phyloP scores from a whole-genome alignment of 2,113 vertebrate genomes.

The Vireo altiloquus region DNA sequence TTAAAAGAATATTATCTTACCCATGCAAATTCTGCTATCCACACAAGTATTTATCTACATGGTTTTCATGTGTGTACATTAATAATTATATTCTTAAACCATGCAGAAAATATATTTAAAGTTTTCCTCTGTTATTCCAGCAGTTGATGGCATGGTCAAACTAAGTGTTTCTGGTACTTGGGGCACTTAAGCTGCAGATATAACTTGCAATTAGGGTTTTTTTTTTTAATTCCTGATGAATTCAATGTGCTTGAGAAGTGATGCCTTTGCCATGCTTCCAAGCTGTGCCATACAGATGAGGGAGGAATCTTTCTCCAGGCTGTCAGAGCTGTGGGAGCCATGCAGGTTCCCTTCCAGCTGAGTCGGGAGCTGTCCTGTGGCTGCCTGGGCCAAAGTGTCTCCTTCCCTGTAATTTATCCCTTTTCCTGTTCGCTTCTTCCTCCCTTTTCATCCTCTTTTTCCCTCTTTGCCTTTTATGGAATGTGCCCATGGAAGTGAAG shows the following conservation, averaged over 20 bases:
- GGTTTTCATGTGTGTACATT: not conserved
- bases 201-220: not conserved
- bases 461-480: not conserved
- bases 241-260: not conserved
- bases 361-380: not conserved
- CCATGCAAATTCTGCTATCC: not conserved
- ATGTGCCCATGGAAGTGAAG: not conserved
- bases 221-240: not conserved
- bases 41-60: not conserved
- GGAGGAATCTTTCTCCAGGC: not conserved
- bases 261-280: not conserved
- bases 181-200: not conserved
- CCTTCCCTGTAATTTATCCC: not conserved
- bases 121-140: not conserved
- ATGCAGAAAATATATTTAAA: not conserved
- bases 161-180: not conserved
- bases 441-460: not conserved
- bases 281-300: not conserved
- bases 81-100: not conserved
- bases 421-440: not conserved
- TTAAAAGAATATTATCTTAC: not conserved
- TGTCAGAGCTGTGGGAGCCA: not conserved
- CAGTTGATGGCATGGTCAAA: not conserved
- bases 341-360: not conserved
- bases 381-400: not conserved